These are phyloP conservation scores for Atherinomorus stipes DNA, from an alignment of 2,113 vertebrate genomes.

Conservation along the genomic window DNA sequence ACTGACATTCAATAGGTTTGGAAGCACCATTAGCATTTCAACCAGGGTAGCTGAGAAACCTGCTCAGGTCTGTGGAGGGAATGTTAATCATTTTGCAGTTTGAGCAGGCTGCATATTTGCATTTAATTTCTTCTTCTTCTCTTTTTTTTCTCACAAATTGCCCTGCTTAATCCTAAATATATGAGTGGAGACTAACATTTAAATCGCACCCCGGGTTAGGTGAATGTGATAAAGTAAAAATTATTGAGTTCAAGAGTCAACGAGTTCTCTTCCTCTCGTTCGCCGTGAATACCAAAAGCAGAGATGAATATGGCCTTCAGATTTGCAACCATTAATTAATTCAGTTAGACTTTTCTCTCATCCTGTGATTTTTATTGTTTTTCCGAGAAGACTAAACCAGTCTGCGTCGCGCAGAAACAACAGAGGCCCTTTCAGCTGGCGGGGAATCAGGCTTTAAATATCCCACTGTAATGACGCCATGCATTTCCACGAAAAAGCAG, in stretches of 20 bases:
- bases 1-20: constrained; percentile 76
- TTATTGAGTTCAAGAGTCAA: constrained; percentile 14
- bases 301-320: constrained; percentile 10
- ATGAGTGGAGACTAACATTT: constrained; percentile 25
- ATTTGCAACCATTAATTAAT: neutral
- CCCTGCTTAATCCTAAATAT: constrained; percentile 22
- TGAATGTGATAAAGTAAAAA: constrained; percentile 15
- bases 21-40: constrained; percentile 82
- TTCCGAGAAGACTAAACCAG: neutral
- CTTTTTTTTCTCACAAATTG: constrained; percentile 35
- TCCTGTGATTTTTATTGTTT: neutral
- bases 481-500: constrained; percentile 34
- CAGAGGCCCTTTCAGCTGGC: constrained; percentile 3
- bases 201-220: constrained; percentile 1
- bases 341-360: no score
- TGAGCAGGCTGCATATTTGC: constrained; percentile 65
- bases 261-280: constrained; percentile 33
- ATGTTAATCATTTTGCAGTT: constrained; percentile 79
- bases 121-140: constrained; percentile 38
- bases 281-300: constrained; percentile 21
- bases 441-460: constrained; percentile 12
- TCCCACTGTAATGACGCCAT: constrained; percentile 30
- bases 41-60: constrained; percentile 73
- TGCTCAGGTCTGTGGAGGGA: constrained; percentile 77
- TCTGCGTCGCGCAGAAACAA: constrained; percentile 12